Evolutionary conservation across 2,113 vertebrate genomes (phyloP), one percentile per base, ranked within the genome.

Genomic region (Sminthopsis crassicaudata): DNA sequence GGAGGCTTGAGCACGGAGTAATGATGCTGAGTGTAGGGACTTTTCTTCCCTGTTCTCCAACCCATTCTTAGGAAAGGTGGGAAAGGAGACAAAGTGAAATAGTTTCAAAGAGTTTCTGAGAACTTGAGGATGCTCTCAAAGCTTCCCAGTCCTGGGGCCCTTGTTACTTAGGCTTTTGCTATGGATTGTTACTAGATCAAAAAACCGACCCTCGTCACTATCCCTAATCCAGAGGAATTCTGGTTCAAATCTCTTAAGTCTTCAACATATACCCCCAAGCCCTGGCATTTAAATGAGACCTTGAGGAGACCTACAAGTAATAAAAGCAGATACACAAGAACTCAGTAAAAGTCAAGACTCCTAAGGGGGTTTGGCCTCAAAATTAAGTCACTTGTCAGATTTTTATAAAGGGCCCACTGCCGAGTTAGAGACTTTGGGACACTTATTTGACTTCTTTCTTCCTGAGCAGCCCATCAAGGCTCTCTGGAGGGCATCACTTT

Each of bases 41-140:
- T 36, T 24, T 22, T 57, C 26, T 90, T 93, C 93, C 94, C 90
- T 91, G 42, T 48, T 90, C 25, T 93, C 91, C 51, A 57, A 46
- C 16, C 52, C 46, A 7, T 0, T 14, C 54, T 92, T 26, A 30
- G 57, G 36, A 23, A 91, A 84, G 67, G n/a, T 84, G n/a, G 67
- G 67, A 84, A 84, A 84, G 67, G 67, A 84, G 67, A 84, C 67
- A 84, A 42, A 84, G 67, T 84, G 19, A 84, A 84, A 42, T 84
- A 7, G n/a, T 23, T 84, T 84, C 36, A 84, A 84, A 84, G 67
- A 0, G 60, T 30, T 16, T 67, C 60, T 3, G 14, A 84, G 36
- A 10, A 42, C 19, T 0, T 42, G 67, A 84, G 36, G 36, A 42
- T 23, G 67, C 36, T 84, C 67, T 84, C 67, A 42, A 84, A 2